These are phyloP conservation scores for Cygnus olor DNA, from an alignment of 2,797 vertebrate genomes.

Conservation along the genomic window DNA sequence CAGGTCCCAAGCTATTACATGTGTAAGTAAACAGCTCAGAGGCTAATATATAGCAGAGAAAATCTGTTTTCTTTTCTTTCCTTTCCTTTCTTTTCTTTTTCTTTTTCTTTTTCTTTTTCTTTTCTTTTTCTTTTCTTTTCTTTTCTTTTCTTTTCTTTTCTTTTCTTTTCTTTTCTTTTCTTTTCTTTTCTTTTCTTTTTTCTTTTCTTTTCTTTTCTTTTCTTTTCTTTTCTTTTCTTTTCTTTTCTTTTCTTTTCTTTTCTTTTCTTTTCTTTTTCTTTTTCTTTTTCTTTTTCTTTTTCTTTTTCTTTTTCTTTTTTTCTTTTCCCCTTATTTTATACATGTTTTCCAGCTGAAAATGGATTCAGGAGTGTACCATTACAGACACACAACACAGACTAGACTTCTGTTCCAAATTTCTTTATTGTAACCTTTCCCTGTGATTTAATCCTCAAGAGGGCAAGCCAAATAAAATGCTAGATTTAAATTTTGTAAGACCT, in stretches of 20 bases:
- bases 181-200: too few species aligned
- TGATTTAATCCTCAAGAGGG: neutral
- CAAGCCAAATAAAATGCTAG: neutral
- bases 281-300: too few species aligned
- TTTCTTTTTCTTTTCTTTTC: too few species aligned
- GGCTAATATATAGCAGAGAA: neutral
- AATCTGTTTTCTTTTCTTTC: neutral
- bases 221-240: too few species aligned
- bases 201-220: too few species aligned
- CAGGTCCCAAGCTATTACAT: neutral
- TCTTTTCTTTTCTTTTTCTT: fast-evolving
- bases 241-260: neutral
- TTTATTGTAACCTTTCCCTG: neutral
- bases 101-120: too few species aligned
- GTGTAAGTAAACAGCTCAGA: neutral
- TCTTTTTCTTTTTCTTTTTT: fast-evolving
- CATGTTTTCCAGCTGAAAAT: neutral
- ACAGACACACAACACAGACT: neutral
- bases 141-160: neutral
- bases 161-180: fast-evolving
- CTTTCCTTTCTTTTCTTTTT: too few species aligned
- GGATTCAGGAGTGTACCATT: neutral
- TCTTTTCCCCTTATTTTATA: neutral
- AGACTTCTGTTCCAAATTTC: neutral
- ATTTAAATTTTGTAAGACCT: neutral